Base-by-base conservation (phyloP, 2,797 vertebrate species). In the Paramormyrops hopkinsi region DNA sequence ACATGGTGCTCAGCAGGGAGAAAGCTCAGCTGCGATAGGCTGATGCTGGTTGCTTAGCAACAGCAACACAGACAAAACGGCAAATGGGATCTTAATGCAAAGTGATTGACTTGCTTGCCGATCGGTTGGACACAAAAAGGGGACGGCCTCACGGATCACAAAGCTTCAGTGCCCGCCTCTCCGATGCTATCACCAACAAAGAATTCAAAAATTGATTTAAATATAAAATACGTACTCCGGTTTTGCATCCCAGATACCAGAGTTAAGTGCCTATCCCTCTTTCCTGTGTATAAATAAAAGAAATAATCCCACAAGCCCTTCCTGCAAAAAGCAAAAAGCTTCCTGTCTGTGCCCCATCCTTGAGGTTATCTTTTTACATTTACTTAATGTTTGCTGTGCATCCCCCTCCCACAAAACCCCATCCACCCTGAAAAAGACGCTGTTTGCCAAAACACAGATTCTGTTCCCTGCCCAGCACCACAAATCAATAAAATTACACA, bases 1-100 rank as follows among this genome's bases (percentile, higher is more conserved):
- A 96, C 96, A 96, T 94, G 95, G 95, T 93, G 95, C 94, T 84
- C 93, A 92, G 91, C 92, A 92, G 94, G 94, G 93, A 89, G 86
- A 88, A 91, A 90, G 90, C 84, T 92, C 88, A 88, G 92, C 93
- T 93, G 91, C 19, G 33, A 87, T 87, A 87, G 85, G 85, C 85
- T 87, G 85, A 3, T 90, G 89, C 92, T 91, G 92, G 90, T 94
- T 97, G 96, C 94, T 94, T 93, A 94, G 93, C 92, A 92, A 97
- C 96, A 8, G 90, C 89, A 93, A 95, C 93, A 94, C 93, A 91
- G 92, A 94, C 91, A 94, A 93, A 92, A 93, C 94, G 92, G 94
- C 89, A 91, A 94, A 94, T 93, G 93, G 93, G 93, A 90, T 90
- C 89, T 90, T 22, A 76, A 94, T 91, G 92, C 93, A 90, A 93